These are phyloP conservation scores for Sicus ferrugineus DNA, from an alignment of 2,888 invertebrate species.

Conservation along the genomic window DNA sequence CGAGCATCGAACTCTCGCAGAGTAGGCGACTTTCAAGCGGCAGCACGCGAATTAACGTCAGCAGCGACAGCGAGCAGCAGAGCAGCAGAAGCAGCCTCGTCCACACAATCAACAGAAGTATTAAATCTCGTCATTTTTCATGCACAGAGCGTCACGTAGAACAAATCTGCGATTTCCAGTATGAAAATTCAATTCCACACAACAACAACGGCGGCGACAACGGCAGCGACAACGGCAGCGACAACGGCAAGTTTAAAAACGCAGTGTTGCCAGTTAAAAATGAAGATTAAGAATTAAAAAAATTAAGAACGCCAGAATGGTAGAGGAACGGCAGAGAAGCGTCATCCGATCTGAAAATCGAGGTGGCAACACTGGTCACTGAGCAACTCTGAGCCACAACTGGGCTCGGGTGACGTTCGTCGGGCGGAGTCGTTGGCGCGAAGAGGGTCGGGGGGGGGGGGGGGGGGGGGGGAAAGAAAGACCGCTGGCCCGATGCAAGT, in stretches of 20 bases:
- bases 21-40: too few relatives aligned
- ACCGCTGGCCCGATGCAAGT: neutral
- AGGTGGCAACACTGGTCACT: slow-evolving; percentile 14
- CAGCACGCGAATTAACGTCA: too few relatives aligned
- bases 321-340: slow-evolving; percentile 23
- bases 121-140: slow-evolving; percentile 21
- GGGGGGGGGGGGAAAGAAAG: neutral
- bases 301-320: neutral
- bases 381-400: neutral
- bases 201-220: slow-evolving; percentile 5
- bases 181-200: slow-evolving; percentile 23
- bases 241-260: neutral
- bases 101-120: slow-evolving; percentile 14
- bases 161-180: slow-evolving; percentile 30
- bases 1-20: neutral
- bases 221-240: slow-evolving; percentile 1
- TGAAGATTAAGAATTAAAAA: slow-evolving; percentile 5
- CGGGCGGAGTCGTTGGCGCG: neutral
- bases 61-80: neutral
- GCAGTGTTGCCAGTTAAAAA: neutral
- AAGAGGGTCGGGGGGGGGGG: neutral
- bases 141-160: slow-evolving; percentile 20
- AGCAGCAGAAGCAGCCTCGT: neutral
- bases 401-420: neutral
- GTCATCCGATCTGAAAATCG: neutral